A percentile compares a stretch with the other conserved stretches of the same genome.
These are phyloP conservation scores for Teleiodes luculella DNA, from an alignment of 2,888 invertebrate genomes.

Conservation along the genomic window DNA sequence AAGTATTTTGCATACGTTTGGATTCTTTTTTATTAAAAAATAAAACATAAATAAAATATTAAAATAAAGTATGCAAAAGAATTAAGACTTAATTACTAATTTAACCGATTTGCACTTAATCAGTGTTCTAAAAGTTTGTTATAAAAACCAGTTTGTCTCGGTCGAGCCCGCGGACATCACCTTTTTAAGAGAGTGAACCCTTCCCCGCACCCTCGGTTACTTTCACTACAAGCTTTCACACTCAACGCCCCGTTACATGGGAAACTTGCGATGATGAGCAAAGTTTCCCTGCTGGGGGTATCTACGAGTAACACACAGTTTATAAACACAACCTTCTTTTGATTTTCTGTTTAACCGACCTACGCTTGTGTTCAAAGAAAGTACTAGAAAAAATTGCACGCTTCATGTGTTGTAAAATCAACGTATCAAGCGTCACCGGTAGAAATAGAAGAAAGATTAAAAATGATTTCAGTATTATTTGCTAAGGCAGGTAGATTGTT, in stretches of 20 bases:
- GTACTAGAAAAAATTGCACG: too few species aligned
- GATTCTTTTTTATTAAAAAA: too few species aligned
- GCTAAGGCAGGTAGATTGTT: too few species aligned
- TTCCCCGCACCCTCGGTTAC: constrained; percentile 34
- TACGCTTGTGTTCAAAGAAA: too few species aligned
- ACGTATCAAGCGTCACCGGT: too few species aligned
- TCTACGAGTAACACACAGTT: not conserved
- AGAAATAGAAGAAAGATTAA: too few species aligned
- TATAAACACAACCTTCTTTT: too few species aligned
- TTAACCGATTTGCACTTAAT: not conserved
- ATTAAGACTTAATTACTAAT: not conserved
- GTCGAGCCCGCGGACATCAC: constrained; percentile 52
- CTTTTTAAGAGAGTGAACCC: constrained; percentile 56
- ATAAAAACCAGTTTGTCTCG: constrained; percentile 38
- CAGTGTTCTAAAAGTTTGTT: not conserved
- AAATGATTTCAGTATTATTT: too few species aligned
- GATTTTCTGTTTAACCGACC: too few species aligned
- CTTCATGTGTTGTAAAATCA: too few species aligned
- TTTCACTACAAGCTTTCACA: constrained; percentile 67
- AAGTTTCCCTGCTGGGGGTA: not conserved
- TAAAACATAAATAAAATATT: too few species aligned
- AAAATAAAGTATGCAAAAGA: not conserved
- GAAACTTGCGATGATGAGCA: constrained; percentile 23
- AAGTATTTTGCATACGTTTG: too few species aligned
- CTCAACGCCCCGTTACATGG: constrained; percentile 48